A percentile compares a stretch with the other conserved stretches of the same genome.
These are phyloP conservation scores for Euwallacea fornicatus DNA, from an alignment of 1,140 invertebrate species.

Conservation along the genomic window DNA sequence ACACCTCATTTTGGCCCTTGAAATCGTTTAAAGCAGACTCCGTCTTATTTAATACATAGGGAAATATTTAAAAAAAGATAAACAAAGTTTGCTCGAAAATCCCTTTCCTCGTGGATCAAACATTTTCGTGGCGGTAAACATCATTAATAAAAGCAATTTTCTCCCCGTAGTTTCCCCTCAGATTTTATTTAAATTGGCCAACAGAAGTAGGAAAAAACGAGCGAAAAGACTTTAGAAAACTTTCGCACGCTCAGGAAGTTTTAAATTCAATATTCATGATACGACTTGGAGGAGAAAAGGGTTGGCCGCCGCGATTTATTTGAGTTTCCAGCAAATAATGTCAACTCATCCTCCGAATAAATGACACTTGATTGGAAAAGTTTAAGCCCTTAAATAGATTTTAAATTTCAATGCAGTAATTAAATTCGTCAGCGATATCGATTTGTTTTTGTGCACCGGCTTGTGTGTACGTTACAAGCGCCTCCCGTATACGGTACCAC, in stretches of 20 bases:
- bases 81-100: slow-evolving; percentile 29
- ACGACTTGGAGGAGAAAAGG: slow-evolving; percentile 41
- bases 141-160: slow-evolving; percentile 48
- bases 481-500: too few relatives aligned
- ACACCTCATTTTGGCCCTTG: background rate
- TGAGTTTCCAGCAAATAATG: slow-evolving; percentile 18
- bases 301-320: slow-evolving; percentile 41
- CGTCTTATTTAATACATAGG: slow-evolving; percentile 24
- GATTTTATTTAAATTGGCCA: slow-evolving; percentile 45
- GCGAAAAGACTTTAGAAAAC: slow-evolving; percentile 31
- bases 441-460: too few relatives aligned
- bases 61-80: slow-evolving; percentile 28
- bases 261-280: slow-evolving; percentile 47
- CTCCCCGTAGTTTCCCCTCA: slow-evolving; percentile 36
- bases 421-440: too few relatives aligned
- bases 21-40: slow-evolving; percentile 9
- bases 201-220: slow-evolving; percentile 35
- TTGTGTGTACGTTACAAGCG: too few relatives aligned
- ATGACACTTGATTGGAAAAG: slow-evolving; percentile 24
- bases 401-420: too few relatives aligned
- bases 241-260: slow-evolving; percentile 38
- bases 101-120: slow-evolving; percentile 30
- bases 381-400: too few relatives aligned
- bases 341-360: slow-evolving; percentile 21
- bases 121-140: slow-evolving; percentile 40